Conservation (phyloP, 2,888 invertebrate species). For the Pasiphila rectangulata region DNA sequence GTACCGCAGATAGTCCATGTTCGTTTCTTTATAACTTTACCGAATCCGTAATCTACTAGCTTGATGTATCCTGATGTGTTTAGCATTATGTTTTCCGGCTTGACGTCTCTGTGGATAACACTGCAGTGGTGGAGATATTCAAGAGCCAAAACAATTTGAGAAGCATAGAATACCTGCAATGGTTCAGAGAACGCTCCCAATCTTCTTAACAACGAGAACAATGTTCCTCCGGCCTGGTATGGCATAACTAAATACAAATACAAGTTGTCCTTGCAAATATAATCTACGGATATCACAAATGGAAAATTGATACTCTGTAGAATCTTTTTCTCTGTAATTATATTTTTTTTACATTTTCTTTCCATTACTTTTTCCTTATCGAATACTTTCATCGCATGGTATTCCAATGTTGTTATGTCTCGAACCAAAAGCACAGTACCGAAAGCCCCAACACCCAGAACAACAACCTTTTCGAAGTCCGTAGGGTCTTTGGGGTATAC, state of each 20-base stretch:
- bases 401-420: slow-evolving; percentile 81
- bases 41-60: slow-evolving; percentile 96
- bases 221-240: slow-evolving; percentile 90
- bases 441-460: slow-evolving; percentile 92
- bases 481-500: slow-evolving; percentile 47
- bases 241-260: slow-evolving; percentile 90
- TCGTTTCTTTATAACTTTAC: slow-evolving; percentile 86
- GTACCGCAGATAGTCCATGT: slow-evolving; percentile 97
- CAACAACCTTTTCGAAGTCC: slow-evolving; percentile 87
- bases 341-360: slow-evolving; percentile 90
- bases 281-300: slow-evolving; percentile 89
- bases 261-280: slow-evolving; percentile 90
- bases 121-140: slow-evolving; percentile 94
- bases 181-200: slow-evolving; percentile 84
- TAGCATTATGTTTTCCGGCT: slow-evolving; percentile 93
- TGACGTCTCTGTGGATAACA: slow-evolving; percentile 92
- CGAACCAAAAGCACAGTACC: slow-evolving; percentile 88
- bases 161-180: slow-evolving; percentile 90
- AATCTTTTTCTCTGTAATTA: slow-evolving; percentile 91
- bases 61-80: slow-evolving; percentile 87
- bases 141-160: slow-evolving; percentile 92
- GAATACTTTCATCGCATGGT: slow-evolving; percentile 92
- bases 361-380: slow-evolving; percentile 91
- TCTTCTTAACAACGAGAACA: slow-evolving; percentile 86
- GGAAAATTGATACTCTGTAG: slow-evolving; percentile 91